Conservation (phyloP, 2,888 invertebrate genomes). For the Dicyrtomina minuta region DNA sequence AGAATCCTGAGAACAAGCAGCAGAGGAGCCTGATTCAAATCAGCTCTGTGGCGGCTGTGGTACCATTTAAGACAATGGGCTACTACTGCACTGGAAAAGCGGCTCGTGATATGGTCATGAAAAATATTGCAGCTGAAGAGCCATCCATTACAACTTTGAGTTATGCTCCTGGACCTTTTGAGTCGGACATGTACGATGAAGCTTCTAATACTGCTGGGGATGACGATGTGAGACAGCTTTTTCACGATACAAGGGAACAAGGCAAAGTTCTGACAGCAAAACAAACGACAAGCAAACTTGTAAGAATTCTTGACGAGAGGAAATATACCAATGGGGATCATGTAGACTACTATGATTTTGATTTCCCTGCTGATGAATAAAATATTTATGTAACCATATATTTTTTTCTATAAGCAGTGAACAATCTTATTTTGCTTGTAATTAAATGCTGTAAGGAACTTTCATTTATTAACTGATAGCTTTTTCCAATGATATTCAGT, state of each 20-base stretch:
- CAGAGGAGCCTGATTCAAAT: conserved; percentile 63
- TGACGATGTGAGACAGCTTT: conserved; percentile 63
- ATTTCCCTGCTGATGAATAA: too few relatives aligned
- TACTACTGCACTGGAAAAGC: conserved; percentile 83
- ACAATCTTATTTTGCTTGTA: too few relatives aligned
- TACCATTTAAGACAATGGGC: conserved; percentile 75
- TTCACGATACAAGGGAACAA: conserved; percentile 65
- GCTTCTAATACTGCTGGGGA: conserved; percentile 66
- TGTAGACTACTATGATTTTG: conserved; percentile 82
- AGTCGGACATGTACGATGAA: conserved; percentile 72
- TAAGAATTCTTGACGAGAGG: conserved; percentile 68
- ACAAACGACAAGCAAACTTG: too few relatives aligned
- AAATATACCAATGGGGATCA: conserved; percentile 79
- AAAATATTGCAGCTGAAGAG: conserved; percentile 73
- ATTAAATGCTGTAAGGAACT: too few relatives aligned
- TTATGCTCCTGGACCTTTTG: conserved; percentile 94
- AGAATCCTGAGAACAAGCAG: conserved; percentile 40
- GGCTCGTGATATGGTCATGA: conserved; percentile 83
- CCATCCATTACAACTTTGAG: conserved; percentile 72
- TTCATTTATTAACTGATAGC: too few relatives aligned
- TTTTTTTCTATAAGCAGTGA: too few relatives aligned
- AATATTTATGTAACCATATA: too few relatives aligned
- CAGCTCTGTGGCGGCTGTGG: conserved; percentile 76
- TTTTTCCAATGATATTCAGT: too few relatives aligned
- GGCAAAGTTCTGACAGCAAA: conserved; percentile 70